Evolutionary conservation across 2,113 vertebrate species (phyloP).

Genomic region (Ploceus nigricollis): DNA sequence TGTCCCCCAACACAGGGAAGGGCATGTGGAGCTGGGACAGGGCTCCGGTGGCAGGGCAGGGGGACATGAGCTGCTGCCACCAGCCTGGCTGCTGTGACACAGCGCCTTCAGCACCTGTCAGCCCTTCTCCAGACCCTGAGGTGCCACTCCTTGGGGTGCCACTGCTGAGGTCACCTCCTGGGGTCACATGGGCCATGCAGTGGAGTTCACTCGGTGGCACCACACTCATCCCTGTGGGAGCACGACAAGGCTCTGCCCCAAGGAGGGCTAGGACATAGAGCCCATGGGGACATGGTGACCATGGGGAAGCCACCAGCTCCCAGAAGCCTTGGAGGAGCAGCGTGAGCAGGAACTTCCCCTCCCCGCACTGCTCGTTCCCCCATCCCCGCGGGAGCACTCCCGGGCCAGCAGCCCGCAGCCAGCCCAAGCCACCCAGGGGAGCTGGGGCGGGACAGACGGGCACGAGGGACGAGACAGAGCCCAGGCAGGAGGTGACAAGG

Average conservation of each 20-base stretch:
- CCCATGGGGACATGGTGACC: rapidly evolving
- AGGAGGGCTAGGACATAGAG: rapidly evolving
- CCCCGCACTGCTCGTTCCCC: rapidly evolving
- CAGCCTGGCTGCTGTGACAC: not conserved
- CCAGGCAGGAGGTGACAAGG: not conserved
- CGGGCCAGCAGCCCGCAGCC: not conserved
- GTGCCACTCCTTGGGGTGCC: not conserved
- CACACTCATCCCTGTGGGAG: rapidly evolving
- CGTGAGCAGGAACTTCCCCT: rapidly evolving
- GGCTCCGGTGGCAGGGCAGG: not conserved
- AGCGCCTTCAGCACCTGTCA: rapidly evolving
- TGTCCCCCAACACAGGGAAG: rapidly evolving
- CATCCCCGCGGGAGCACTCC: not conserved
- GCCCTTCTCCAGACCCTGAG: not conserved
- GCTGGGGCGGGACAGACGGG: not conserved
- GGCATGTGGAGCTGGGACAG: rapidly evolving
- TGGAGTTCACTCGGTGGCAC: not conserved
- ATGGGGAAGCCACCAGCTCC: rapidly evolving
- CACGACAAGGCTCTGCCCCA: not conserved
- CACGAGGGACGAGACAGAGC: not conserved
- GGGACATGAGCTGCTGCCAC: not conserved
- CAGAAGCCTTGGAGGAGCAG: not conserved
- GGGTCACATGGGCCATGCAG: rapidly evolving
- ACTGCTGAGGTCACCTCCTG: rapidly evolving
- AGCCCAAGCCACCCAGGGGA: not conserved